Evolutionary conservation across 2,888 invertebrate genomes (phyloP).

Genomic region (Drosophila histrio): DNA sequence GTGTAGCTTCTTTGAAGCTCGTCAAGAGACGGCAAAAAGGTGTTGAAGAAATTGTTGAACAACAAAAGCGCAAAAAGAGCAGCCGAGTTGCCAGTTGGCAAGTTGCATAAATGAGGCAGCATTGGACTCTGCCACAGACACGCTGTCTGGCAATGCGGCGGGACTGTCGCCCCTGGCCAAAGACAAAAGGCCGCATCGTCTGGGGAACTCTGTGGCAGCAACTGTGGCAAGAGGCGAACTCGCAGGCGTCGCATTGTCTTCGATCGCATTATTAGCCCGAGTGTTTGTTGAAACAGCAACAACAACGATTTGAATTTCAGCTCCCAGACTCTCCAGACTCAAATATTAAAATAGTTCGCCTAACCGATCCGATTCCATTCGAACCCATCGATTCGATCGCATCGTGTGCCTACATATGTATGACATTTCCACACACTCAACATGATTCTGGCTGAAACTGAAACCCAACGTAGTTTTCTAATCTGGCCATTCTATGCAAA

Average conservation of each 20-base stretch:
- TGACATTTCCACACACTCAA: conserved; percentile 31
- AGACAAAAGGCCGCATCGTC: conserved; percentile 57
- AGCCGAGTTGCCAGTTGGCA: conserved; percentile 5
- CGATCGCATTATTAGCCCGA: conserved; percentile 68
- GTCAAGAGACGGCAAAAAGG: conserved; percentile 68
- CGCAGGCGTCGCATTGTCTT: conserved; percentile 70
- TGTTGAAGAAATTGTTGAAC: conserved; percentile 76
- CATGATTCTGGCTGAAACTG: conserved; percentile 1
- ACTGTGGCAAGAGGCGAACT: conserved; percentile 8
- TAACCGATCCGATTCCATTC: conserved; percentile 15
- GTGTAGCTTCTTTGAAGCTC: conserved; percentile 13
- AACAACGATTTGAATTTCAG: conserved; percentile 67
- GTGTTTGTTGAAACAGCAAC: conserved; percentile 69
- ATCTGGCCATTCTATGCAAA: conserved; percentile 75
- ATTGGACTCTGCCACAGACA: conserved; percentile 45
- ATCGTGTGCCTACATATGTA: conserved; percentile 59
- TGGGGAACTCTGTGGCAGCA: conserved; percentile 43
- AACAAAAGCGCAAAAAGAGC: conserved; percentile 49
- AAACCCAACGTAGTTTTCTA: conserved; percentile 26
- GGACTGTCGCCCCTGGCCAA: conserved; percentile 44
- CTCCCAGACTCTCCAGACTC: conserved; percentile 18
- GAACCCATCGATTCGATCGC: conserved; percentile 8
- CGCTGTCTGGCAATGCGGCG: conserved; percentile 70
- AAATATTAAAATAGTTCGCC: conserved; percentile 73
- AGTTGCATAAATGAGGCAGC: conserved; percentile 82